Percentiles rank a stretch among this genome's conserved stretches.
These are phyloP conservation scores for Helicoverpa zea DNA, from an alignment of 1,140 invertebrate genomes.

Conservation along the genomic window DNA sequence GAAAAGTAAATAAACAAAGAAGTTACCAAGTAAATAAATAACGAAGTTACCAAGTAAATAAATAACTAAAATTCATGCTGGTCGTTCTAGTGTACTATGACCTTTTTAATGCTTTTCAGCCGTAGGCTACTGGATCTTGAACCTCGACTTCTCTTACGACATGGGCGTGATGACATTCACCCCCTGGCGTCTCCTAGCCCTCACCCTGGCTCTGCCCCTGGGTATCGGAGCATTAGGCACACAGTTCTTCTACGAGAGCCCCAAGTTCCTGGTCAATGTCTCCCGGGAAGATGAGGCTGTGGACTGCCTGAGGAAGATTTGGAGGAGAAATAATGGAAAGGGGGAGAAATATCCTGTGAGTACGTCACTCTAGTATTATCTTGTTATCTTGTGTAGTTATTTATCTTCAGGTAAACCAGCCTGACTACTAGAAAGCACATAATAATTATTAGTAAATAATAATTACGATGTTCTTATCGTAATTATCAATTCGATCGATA, in stretches of 20 bases:
- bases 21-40: too few relatives aligned
- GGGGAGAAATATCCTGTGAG: conserved; percentile 68
- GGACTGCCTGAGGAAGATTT: conserved; percentile 84
- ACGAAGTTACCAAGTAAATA: too few relatives aligned
- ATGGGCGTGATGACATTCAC: conserved; percentile 37
- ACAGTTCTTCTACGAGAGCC: conserved; percentile 89
- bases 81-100: conserved; percentile 51
- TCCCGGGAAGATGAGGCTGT: conserved; percentile 85
- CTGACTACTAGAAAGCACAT: too few relatives aligned
- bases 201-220: conserved; percentile 33
- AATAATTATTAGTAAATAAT: too few relatives aligned
- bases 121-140: conserved; percentile 74
- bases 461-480: too few relatives aligned
- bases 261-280: conserved; percentile 88
- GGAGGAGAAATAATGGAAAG: conserved; percentile 77
- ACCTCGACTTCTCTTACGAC: conserved; percentile 38
- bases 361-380: too few relatives aligned
- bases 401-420: too few relatives aligned
- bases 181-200: conserved; percentile 47
- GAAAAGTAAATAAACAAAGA: too few relatives aligned
- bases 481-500: too few relatives aligned
- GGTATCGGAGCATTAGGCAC: conserved; percentile 84
- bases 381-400: too few relatives aligned
- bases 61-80: too few relatives aligned
- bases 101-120: conserved; percentile 68